These are phyloP conservation scores for Orthonyx spaldingii DNA, from an alignment of 2,113 vertebrate species.

Conservation along the genomic window DNA sequence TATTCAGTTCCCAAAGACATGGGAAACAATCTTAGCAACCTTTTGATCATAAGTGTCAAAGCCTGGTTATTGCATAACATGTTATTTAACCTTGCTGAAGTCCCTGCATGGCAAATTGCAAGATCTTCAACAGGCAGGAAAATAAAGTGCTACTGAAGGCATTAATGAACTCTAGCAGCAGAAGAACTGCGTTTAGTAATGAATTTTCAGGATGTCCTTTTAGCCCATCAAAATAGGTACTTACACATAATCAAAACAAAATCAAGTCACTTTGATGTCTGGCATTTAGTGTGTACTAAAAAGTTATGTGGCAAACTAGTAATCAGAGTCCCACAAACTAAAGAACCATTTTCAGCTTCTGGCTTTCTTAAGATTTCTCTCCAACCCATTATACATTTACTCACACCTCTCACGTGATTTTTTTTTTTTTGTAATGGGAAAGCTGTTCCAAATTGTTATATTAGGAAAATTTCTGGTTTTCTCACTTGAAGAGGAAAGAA, in stretches of 20 bases:
- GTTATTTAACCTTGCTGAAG: neutral
- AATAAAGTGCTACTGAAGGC: neutral
- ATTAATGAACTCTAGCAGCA: neutral
- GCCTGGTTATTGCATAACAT: neutral
- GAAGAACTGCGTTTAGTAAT: neutral
- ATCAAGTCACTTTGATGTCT: neutral
- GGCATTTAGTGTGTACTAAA: neutral
- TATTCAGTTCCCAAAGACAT: neutral
- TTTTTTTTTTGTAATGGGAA: neutral
- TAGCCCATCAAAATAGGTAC: neutral
- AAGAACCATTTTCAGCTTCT: neutral
- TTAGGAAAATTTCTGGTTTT: neutral
- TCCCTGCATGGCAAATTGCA: neutral
- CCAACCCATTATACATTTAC: neutral
- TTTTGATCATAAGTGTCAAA: neutral
- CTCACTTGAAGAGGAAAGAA: neutral
- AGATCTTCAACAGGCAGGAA: neutral
- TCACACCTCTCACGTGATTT: neutral
- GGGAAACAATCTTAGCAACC: neutral
- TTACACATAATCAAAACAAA: slow-evolving; percentile 1
- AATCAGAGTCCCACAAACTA: neutral
- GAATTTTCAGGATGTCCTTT: neutral
- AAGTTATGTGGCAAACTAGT: neutral
- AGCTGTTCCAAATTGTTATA: neutral
- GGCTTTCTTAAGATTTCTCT: neutral